These are phyloP conservation scores for Phthorimaea operculella DNA, from an alignment of 1,140 invertebrate genomes.

Conservation along the genomic window DNA sequence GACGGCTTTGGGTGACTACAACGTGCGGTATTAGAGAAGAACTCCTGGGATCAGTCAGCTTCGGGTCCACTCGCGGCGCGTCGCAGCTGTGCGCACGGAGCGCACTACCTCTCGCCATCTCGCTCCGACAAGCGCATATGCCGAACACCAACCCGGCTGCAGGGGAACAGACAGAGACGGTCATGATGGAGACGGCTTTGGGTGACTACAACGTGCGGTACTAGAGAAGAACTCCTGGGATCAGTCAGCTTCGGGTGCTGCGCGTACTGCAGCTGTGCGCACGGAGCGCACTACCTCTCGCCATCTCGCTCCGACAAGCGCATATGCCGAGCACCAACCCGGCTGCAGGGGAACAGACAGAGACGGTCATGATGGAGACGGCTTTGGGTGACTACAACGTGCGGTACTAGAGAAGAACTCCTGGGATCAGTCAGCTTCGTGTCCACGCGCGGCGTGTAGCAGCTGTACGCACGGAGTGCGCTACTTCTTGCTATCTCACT, in stretches of 20 bases:
- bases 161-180: slow-evolving; percentile 45
- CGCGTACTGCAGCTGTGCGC: slow-evolving; percentile 54
- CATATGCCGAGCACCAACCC: slow-evolving; percentile 26
- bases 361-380: slow-evolving; percentile 48
- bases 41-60: slow-evolving; percentile 32
- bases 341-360: slow-evolving; percentile 32
- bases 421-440: slow-evolving; percentile 31
- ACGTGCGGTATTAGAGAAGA: slow-evolving; percentile 38
- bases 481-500: slow-evolving; percentile 53
- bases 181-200: slow-evolving; percentile 43
- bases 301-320: slow-evolving; percentile 48
- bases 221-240: slow-evolving; percentile 26
- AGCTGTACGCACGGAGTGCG: slow-evolving; percentile 50
- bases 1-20: slow-evolving; percentile 32
- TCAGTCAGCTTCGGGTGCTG: slow-evolving; percentile 40
- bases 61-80: slow-evolving; percentile 40
- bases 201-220: slow-evolving; percentile 41
- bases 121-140: slow-evolving; percentile 40
- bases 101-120: slow-evolving; percentile 53
- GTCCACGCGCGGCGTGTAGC: slow-evolving; percentile 46
- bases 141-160: slow-evolving; percentile 19
- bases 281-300: slow-evolving; percentile 46
- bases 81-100: slow-evolving; percentile 54
- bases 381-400: slow-evolving; percentile 36
- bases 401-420: slow-evolving; percentile 37